A percentile compares a stretch with the other conserved stretches of the same genome.
These are phyloP conservation scores for Dynastes tityus DNA, from an alignment of 2,888 invertebrate species.

Conservation along the genomic window DNA sequence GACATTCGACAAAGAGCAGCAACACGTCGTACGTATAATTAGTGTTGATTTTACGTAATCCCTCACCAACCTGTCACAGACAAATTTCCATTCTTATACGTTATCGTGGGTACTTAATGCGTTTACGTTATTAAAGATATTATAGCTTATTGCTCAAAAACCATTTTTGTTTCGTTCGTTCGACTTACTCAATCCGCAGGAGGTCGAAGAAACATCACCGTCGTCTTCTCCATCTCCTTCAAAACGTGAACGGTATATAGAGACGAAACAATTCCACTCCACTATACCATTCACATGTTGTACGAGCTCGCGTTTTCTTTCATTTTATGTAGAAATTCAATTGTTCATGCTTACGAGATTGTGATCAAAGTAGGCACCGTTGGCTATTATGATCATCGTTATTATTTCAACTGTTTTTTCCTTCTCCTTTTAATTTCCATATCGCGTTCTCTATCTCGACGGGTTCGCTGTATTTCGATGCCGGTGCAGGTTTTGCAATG, in stretches of 20 bases:
- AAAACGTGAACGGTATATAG: not conserved
- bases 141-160: slow-evolving; percentile 21
- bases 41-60: slow-evolving; percentile 10
- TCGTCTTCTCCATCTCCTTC: not conserved
- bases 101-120: not conserved
- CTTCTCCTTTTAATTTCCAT: slow-evolving; percentile 24
- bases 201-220: not conserved
- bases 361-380: slow-evolving; percentile 31
- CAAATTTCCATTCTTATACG: slow-evolving; percentile 4
- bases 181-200: not conserved
- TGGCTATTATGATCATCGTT: slow-evolving; percentile 28
- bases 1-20: slow-evolving; percentile 5
- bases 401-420: slow-evolving; percentile 37
- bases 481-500: slow-evolving; percentile 5
- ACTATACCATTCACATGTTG: too few species aligned
- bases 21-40: slow-evolving; percentile 8
- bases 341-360: slow-evolving; percentile 40
- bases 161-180: not conserved
- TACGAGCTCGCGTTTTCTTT: slow-evolving; percentile 11
- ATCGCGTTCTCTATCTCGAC: slow-evolving; percentile 34
- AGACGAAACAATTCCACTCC: not conserved
- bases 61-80: not conserved
- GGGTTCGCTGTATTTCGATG: not conserved
- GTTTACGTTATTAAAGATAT: slow-evolving; percentile 5
- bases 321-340: slow-evolving; percentile 37